Percentiles rank a stretch among this genome's conserved stretches.
Conservation (phyloP, 2,888 invertebrate species). For the Drosophila prolongata region DNA sequence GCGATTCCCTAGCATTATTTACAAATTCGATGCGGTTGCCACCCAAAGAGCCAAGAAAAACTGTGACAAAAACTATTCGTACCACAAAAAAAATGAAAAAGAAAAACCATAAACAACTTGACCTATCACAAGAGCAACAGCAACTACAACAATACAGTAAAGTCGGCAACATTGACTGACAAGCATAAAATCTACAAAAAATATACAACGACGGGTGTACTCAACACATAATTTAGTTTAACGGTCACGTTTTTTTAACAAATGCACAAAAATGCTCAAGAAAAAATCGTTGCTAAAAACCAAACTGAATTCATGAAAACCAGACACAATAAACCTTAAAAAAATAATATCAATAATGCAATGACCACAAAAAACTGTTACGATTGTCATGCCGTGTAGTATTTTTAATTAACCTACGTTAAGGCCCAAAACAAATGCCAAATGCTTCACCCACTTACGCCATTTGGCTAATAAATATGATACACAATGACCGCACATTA, state of each 20-base stretch:
- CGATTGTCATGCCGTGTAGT: constrained; percentile 29
- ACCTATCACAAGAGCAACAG: constrained; percentile 51
- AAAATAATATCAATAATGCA: constrained; percentile 38
- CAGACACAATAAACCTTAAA: constrained; percentile 23
- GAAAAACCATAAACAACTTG: constrained; percentile 62
- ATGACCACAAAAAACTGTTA: constrained; percentile 26
- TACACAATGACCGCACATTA: constrained; percentile 54
- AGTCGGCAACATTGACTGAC: constrained; percentile 24
- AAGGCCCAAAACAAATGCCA: constrained; percentile 32
- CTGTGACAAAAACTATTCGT: constrained; percentile 18
- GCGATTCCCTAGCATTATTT: constrained; percentile 14
- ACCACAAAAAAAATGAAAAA: constrained; percentile 21
- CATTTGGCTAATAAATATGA: constrained; percentile 37
- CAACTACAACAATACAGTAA: constrained; percentile 19
- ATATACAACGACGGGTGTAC: constrained; percentile 25
- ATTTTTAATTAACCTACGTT: constrained; percentile 33
- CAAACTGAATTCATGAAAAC: constrained; percentile 35
- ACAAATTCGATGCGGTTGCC: constrained; percentile 23
- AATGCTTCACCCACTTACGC: constrained; percentile 27
- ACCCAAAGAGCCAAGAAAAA: constrained; percentile 21
- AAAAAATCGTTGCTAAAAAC: constrained; percentile 14
- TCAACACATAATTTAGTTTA: constrained; percentile 62
- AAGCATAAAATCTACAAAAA: constrained; percentile 27
- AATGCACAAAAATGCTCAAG: constrained; percentile 33
- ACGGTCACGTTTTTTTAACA: constrained; percentile 65